Conservation (phyloP, 2,113 vertebrate species). For the Onychostruthus taczanowskii region DNA sequence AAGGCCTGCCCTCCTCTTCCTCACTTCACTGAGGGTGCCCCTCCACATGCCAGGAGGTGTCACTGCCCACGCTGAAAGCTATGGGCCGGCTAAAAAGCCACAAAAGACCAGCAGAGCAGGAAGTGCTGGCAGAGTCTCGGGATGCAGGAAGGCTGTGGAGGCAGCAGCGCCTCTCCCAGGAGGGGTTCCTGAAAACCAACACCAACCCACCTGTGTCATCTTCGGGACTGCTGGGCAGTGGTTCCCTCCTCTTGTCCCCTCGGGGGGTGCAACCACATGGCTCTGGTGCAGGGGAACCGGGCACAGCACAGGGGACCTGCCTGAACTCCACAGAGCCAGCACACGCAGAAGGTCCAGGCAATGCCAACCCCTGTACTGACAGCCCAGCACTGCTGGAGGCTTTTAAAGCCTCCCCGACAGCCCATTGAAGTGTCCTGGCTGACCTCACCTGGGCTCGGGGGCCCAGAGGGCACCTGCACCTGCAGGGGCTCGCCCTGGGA, state of each 20-base stretch:
- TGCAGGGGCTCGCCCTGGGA: fast-evolving
- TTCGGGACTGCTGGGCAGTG: not conserved
- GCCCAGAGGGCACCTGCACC: not conserved
- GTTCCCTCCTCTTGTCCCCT: not conserved
- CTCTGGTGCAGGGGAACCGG: not conserved
- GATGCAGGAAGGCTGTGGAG: not conserved
- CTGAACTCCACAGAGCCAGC: not conserved
- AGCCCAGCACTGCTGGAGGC: not conserved
- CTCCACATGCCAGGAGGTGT: fast-evolving
- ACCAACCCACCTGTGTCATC: not conserved
- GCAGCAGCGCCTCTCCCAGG: not conserved
- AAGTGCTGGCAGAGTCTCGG: not conserved
- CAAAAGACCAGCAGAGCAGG: not conserved
- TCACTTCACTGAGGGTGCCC: not conserved
- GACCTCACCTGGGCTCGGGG: not conserved
- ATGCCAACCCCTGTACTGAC: fast-evolving
- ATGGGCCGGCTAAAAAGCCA: not conserved
- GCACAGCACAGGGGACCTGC: not conserved
- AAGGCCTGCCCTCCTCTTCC: not conserved
- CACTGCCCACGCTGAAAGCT: not conserved
- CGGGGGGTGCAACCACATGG: not conserved
- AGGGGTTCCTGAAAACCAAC: not conserved
- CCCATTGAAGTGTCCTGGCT: not conserved
- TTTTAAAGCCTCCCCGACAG: not conserved
- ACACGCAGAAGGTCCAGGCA: not conserved